Base-by-base conservation (phyloP, 2,888 invertebrate species). In the Brachypterus glaber region DNA sequence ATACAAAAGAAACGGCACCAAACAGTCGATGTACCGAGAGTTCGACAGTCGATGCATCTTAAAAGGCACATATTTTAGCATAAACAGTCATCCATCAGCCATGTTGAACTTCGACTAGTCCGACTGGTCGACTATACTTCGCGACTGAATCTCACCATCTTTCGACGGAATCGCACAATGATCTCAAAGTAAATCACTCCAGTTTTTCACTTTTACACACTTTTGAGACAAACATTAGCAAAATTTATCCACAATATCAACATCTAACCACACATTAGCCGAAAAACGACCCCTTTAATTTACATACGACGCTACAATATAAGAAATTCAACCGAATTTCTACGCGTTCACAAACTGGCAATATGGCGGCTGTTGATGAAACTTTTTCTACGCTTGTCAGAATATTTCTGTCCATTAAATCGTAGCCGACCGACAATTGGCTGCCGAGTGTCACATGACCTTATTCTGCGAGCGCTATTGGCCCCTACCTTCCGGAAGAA, bases 351-450 rank as follows among this genome's bases (percentile, higher is more conserved):
- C 74, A 74, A 74, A 77, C 77, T 78, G 78, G 78, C 83, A 88
- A 88, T 81, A 88, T 88, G 88, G 88, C 87, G 84, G 86, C 85
- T 84, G 82, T 83, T 85, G 85, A 84, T 84, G 83, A 83, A 83
- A 86, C 80, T 86, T 87, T 85, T 86, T 83, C 81, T 84, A 84
- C 83, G 85, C 86, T 86, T 86, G 86, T 86, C 86, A 86, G 79
- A 82, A 81, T 73, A 74, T 71, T 71, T 70, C 69, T 69, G 68
- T 67, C 65, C 68, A 69, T 61, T 62, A 64, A 62, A 54, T 57
- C 58, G 64, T 61, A 58, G 55, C 50, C 44, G 43, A 37, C 11
- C 41, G 52, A 48, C 49, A 49, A 71, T 71, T 71, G 71, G 71
- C 43, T 44, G 43, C 41, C 41, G 27, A 1, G n/a, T 41, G 26